Conservation (phyloP, 1,140 invertebrate genomes). For the Drosophila paulistorum region DNA sequence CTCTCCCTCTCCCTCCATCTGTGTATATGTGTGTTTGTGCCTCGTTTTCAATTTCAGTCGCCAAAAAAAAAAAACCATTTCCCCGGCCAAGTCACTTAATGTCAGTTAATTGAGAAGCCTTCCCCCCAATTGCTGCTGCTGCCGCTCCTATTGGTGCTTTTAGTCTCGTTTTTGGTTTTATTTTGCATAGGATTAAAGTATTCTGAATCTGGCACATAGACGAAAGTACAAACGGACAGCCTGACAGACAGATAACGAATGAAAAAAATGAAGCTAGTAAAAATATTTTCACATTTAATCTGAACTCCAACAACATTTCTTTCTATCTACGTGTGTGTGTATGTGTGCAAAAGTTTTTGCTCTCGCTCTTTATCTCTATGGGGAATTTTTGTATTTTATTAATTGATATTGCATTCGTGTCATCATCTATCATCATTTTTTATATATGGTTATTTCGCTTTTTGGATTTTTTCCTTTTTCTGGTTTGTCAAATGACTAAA, state of each 20-base stretch:
- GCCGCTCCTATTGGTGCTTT: neutral
- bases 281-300: constrained; percentile 33
- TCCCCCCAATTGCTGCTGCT: neutral
- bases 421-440: constrained; percentile 39
- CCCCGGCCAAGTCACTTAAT: constrained; percentile 47
- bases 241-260: neutral
- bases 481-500: constrained; percentile 35
- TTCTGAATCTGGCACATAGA: neutral
- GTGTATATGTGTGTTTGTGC: constrained; percentile 2
- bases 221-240: no score
- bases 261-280: constrained; percentile 10
- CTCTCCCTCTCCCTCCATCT: neutral
- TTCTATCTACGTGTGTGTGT: neutral
- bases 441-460: constrained; percentile 6
- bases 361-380: neutral
- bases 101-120: constrained; percentile 51
- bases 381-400: constrained; percentile 31
- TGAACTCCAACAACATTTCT: constrained; percentile 2
- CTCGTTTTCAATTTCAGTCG: constrained; percentile 52
- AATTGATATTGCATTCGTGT: constrained; percentile 44
- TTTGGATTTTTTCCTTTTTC: neutral
- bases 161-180: constrained; percentile 7
- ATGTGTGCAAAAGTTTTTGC: neutral
- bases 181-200: constrained; percentile 38
- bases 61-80: constrained; percentile 2